phyloP scores from a whole-genome alignment of 2,113 vertebrate species.

The Psammodynastes pulverulentus region DNA sequence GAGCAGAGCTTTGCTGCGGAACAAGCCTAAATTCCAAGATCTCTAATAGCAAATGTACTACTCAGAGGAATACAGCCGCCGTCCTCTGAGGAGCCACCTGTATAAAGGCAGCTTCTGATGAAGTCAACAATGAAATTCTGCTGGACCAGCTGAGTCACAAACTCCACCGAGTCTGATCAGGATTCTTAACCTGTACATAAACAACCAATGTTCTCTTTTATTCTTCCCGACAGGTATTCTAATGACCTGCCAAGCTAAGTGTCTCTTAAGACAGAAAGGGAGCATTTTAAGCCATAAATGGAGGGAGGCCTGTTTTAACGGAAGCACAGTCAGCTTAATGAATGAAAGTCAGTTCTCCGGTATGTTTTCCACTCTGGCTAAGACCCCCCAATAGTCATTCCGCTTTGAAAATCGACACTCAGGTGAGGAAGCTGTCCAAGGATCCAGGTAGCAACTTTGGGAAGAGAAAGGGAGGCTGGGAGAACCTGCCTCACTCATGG shows the following conservation, averaged over 20 bases:
- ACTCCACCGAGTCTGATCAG: background rate
- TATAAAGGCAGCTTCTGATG: background rate
- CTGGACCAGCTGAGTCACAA: background rate
- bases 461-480: constrained; percentile 36
- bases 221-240: background rate
- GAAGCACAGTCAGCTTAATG: background rate
- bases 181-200: background rate
- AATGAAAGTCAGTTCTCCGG: constrained; percentile 11
- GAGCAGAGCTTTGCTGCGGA: background rate
- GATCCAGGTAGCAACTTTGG: constrained; percentile 18
- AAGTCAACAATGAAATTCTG: background rate
- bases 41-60: background rate
- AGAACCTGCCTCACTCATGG: background rate
- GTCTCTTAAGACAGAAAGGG: background rate
- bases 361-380: background rate
- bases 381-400: constrained; percentile 1
- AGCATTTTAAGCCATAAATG: background rate
- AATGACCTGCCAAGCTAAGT: background rate
- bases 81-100: background rate
- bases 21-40: too few species aligned
- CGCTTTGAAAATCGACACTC: background rate
- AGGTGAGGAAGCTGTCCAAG: constrained; percentile 35
- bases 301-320: background rate
- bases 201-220: background rate
- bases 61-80: background rate